Conservation (phyloP, 2,113 vertebrate species). For the Urocolius indicus region DNA sequence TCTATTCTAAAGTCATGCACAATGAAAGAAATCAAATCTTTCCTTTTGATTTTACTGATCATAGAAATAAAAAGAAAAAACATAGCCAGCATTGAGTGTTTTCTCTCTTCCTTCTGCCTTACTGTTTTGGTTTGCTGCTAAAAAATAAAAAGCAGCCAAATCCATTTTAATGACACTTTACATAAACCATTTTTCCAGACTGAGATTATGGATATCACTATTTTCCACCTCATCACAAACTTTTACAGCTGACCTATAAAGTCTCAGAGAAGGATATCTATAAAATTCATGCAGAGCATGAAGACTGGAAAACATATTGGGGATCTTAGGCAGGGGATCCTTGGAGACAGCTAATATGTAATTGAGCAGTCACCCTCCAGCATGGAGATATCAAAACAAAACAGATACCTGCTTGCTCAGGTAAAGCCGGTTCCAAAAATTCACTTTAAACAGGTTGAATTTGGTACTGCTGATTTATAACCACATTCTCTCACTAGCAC, state of each 20-base stretch:
- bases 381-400: neutral
- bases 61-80: neutral
- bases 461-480: neutral
- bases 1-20: neutral
- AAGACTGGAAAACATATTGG: constrained; percentile 24
- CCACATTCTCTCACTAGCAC: neutral
- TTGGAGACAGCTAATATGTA: neutral
- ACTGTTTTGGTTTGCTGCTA: neutral
- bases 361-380: constrained; percentile 1
- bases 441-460: constrained; percentile 6
- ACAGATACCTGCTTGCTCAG: neutral
- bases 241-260: constrained; percentile 57
- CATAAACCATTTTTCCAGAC: constrained; percentile 63
- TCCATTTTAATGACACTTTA: constrained; percentile 48
- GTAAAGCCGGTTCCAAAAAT: neutral
- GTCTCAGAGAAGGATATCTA: constrained; percentile 42
- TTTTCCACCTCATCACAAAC: constrained; percentile 56
- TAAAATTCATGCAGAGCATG: constrained; percentile 36
- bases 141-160: constrained; percentile 51
- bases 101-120: neutral
- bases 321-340: neutral
- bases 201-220: constrained; percentile 34
- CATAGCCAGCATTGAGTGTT: neutral
- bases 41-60: neutral
- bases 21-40: constrained; percentile 9